A percentile compares a stretch with the other conserved stretches of the same genome.
Conservation (phyloP, 2,797 vertebrate species). For the Scomberomorus guttatus region DNA sequence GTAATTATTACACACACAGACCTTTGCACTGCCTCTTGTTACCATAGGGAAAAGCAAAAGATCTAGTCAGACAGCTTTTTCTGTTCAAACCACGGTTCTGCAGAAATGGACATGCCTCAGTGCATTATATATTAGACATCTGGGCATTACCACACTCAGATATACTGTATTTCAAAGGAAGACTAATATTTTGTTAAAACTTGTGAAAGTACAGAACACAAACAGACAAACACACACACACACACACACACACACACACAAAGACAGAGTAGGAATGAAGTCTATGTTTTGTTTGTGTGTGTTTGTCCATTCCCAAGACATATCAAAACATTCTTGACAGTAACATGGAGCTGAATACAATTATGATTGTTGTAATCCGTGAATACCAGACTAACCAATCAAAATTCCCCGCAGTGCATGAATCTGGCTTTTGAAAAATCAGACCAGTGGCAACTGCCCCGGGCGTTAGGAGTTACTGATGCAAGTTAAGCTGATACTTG, state of each 20-base stretch:
- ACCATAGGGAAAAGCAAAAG: conserved; percentile 51
- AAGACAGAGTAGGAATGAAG: no score
- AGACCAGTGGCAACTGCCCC: conserved; percentile 49
- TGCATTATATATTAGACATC: conserved; percentile 20
- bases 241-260: conserved; percentile 16
- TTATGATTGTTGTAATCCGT: conserved; percentile 32
- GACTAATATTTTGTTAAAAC: background rate
- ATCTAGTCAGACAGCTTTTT: conserved; percentile 47
- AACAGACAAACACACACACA: conserved; percentile 5
- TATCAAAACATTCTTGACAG: conserved; percentile 36
- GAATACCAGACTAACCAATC: conserved; percentile 4
- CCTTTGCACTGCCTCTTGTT: conserved; percentile 65
- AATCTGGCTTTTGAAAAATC: conserved; percentile 36
- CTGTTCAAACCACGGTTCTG: conserved; percentile 33
- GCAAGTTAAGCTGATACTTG: conserved; percentile 71
- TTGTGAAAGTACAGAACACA: no score
- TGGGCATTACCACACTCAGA: background rate
- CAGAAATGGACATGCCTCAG: conserved; percentile 20
- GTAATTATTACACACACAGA: conserved; percentile 61
- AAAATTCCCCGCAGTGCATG: conserved; percentile 23
- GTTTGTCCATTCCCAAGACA: background rate
- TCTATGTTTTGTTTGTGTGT: background rate
- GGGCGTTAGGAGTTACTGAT: conserved; percentile 54
- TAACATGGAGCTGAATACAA: conserved; percentile 17
- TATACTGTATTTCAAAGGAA: conserved; percentile 9